These are phyloP conservation scores for Otocyon megalotis DNA, from an alignment of 2,113 vertebrate genomes.

Conservation along the genomic window DNA sequence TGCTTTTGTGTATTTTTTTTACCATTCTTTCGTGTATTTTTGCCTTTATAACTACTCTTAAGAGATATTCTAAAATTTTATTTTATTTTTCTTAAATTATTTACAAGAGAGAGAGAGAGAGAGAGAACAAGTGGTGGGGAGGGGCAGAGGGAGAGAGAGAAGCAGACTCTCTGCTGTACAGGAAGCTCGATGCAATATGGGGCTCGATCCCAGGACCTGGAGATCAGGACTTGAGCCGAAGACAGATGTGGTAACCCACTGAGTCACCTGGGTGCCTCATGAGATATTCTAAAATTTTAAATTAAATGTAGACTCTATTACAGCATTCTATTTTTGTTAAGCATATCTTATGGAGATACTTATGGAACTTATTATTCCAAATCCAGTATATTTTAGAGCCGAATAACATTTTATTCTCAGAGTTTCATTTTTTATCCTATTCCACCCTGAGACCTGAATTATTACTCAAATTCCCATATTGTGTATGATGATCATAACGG, in stretches of 20 bases:
- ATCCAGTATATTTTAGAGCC: conserved; percentile 27
- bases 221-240: no score
- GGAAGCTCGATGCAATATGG: no score
- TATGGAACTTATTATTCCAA: conserved; percentile 24
- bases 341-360: conserved; percentile 2
- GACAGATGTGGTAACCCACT: no score
- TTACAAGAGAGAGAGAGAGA: background rate
- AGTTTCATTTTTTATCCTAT: conserved; percentile 43
- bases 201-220: no score
- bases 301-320: conserved; percentile 39
- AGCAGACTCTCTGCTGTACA: no score
- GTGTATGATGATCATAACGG: conserved; percentile 5
- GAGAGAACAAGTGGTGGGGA: no score
- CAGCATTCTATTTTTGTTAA: conserved; percentile 55
- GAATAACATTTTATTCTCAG: background rate
- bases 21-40: background rate
- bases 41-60: conserved; percentile 25
- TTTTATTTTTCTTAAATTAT: background rate
- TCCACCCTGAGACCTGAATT: conserved; percentile 30
- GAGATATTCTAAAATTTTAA: conserved; percentile 26
- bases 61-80: conserved; percentile 25
- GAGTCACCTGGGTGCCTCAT: background rate
- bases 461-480: background rate
- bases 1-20: background rate
- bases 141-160: no score